phyloP scores from a whole-genome alignment of 2,113 vertebrate genomes.

The Salvelinus namaycush region DNA sequence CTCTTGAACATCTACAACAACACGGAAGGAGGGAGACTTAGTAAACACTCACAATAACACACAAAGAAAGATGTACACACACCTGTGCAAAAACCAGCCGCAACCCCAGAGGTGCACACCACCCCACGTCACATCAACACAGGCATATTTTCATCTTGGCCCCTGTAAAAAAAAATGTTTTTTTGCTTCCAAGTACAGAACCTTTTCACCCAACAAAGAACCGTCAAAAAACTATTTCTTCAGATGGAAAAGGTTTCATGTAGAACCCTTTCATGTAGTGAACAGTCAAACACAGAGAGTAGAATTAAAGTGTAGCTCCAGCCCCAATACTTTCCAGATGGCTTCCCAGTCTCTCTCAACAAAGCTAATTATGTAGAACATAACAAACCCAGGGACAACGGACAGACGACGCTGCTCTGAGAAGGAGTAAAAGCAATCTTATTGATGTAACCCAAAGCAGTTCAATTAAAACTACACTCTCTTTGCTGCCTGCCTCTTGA shows the following conservation, averaged over 20 bases:
- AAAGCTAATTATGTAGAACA: conserved; percentile 54
- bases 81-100: background rate
- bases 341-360: background rate
- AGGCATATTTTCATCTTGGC: too few species aligned
- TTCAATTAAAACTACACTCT: conserved; percentile 40
- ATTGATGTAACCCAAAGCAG: conserved; percentile 39
- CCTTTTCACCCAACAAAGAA: too few species aligned
- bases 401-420: background rate
- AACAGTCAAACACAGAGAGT: background rate
- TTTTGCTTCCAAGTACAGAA: too few species aligned
- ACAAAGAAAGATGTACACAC: background rate
- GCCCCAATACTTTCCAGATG: background rate
- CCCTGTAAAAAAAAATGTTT: too few species aligned
- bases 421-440: conserved; percentile 52
- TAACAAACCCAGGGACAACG: conserved; percentile 21
- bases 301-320: conserved; percentile 4
- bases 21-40: conserved; percentile 9
- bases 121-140: too few species aligned
- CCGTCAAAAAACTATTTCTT: too few species aligned
- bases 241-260: background rate
- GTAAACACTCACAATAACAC: background rate
- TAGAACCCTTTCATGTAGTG: too few species aligned
- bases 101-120: too few species aligned
- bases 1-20: conserved; percentile 83
- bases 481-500: background rate